Conservation (phyloP, 2,888 invertebrate species). For the Ophonus ardosiacus region DNA sequence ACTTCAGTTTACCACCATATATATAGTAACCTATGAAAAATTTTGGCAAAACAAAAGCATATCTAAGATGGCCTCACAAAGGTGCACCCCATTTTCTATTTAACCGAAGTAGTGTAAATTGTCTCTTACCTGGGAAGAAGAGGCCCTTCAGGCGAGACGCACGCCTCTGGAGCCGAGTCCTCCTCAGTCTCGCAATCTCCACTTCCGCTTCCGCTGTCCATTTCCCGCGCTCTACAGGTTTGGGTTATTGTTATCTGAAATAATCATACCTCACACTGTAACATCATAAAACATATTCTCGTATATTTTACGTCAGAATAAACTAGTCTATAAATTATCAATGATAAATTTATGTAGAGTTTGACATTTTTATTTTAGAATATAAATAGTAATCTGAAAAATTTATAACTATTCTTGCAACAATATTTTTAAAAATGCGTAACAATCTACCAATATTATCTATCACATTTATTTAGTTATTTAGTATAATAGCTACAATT, state of each 20-base stretch:
- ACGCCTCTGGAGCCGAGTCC: conserved; percentile 74
- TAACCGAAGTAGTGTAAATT: conserved; percentile 41
- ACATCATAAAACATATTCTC: background rate
- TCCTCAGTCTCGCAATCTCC: conserved; percentile 74
- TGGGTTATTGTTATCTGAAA: conserved; percentile 10
- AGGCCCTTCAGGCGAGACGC: conserved; percentile 72
- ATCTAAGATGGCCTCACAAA: no score
- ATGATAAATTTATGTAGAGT: background rate
- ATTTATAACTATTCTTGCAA: no score
- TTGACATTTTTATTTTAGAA: background rate
- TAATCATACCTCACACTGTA: background rate
- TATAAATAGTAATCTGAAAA: no score
- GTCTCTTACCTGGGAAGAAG: conserved; percentile 72
- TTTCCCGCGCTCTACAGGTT: conserved; percentile 62
- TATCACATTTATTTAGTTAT: no score
- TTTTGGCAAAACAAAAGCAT: no score
- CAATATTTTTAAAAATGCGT: no score
- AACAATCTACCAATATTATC: no score
- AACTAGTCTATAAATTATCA: background rate
- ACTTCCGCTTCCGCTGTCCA: conserved; percentile 70
- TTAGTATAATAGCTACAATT: no score
- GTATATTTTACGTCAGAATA: background rate
- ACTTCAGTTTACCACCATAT: no score
- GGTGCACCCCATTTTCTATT: no score
- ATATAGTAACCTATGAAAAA: no score